phyloP scores from a whole-genome alignment of 2,888 invertebrate genomes.

The Acronicta psi region DNA sequence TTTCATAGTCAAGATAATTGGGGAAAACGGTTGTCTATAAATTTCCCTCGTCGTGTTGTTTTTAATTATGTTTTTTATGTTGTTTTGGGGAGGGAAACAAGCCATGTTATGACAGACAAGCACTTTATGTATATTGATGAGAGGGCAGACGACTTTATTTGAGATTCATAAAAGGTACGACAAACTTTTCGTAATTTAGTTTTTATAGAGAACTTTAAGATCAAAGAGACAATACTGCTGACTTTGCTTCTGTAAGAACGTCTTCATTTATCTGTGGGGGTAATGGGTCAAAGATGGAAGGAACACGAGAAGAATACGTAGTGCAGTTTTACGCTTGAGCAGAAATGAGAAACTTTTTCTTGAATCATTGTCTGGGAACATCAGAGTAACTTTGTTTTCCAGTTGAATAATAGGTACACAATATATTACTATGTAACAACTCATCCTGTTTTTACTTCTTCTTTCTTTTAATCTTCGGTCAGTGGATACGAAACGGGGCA shows the following conservation, averaged over 20 bases:
- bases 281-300: constrained; percentile 37
- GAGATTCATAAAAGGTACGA: constrained; percentile 30
- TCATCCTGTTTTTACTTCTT: too few species aligned
- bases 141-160: constrained; percentile 19
- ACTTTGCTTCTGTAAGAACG: constrained; percentile 6
- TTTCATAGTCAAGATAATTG: constrained; percentile 46
- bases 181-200: constrained; percentile 12
- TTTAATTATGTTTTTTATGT: constrained; percentile 47
- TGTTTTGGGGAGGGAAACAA: constrained; percentile 12
- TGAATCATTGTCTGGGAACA: constrained; percentile 7
- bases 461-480: too few species aligned
- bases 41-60: constrained; percentile 39
- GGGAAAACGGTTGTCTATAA: constrained; percentile 38
- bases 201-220: constrained; percentile 13
- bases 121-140: constrained; percentile 40
- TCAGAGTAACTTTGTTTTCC: neutral
- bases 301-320: constrained; percentile 14
- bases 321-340: constrained; percentile 24
- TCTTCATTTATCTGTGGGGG: constrained; percentile 14
- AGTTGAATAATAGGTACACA: neutral
- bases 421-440: neutral
- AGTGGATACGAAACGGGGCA: too few species aligned
- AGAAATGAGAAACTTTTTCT: constrained; percentile 31
- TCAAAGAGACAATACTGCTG: constrained; percentile 29
- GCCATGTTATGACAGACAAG: constrained; percentile 26